Evolutionary conservation across 1,140 invertebrate species (phyloP).

Genomic region (Drosophila trapezifrons): DNA sequence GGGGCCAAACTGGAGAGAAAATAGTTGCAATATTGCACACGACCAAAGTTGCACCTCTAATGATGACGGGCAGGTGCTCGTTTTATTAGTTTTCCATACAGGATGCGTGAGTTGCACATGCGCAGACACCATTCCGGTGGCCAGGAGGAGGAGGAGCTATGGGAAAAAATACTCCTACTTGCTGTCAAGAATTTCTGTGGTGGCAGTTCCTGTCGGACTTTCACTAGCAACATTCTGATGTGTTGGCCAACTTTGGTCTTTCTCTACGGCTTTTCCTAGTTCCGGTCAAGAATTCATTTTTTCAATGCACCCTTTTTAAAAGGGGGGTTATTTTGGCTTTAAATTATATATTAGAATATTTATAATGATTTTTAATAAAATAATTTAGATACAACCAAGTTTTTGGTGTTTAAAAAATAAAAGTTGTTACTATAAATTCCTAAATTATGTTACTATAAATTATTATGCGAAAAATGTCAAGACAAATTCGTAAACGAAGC

Average conservation of each 20-base stretch:
- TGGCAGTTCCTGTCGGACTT: constrained; percentile 13
- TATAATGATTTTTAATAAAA: no score
- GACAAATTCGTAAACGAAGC: no score
- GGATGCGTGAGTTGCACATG: constrained; percentile 38
- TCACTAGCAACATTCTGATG: constrained; percentile 17
- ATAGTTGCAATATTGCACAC: constrained; percentile 42
- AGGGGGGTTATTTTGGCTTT: not conserved
- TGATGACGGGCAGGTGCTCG: constrained; percentile 49
- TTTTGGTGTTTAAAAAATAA: no score
- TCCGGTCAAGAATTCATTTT: not conserved
- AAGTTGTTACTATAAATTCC: no score
- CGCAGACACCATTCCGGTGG: constrained; percentile 13
- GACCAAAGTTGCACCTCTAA: constrained; percentile 38
- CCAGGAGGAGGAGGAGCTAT: not conserved
- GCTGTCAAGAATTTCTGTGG: constrained; percentile 5
- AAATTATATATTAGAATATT: not conserved
- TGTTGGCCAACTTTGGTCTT: constrained; percentile 27
- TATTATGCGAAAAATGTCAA: no score
- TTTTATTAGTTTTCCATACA: constrained; percentile 44
- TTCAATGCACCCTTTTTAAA: not conserved
- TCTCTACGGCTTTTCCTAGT: not conserved
- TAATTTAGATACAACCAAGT: no score
- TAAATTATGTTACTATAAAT: no score
- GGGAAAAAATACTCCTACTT: not conserved
- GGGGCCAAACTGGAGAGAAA: not conserved